These are phyloP conservation scores for Zaprionus ornatus DNA, from an alignment of 1,140 invertebrate genomes.

Conservation along the genomic window DNA sequence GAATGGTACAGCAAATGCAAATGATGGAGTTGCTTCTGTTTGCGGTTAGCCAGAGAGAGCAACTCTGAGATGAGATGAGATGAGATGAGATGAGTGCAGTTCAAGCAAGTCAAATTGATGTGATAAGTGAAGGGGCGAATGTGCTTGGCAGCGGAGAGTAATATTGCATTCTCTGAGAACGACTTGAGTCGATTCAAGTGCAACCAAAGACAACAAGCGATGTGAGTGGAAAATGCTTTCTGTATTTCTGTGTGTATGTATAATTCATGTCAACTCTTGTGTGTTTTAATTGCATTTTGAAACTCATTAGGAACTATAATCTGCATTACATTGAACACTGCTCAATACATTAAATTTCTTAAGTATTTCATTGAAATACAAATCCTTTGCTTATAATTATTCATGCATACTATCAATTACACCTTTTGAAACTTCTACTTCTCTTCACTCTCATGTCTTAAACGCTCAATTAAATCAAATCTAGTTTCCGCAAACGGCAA, in stretches of 20 bases:
- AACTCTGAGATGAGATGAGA: background rate
- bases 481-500: background rate
- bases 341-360: too few species aligned
- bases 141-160: conserved; percentile 13
- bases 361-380: background rate
- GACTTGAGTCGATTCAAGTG: background rate
- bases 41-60: conserved; percentile 23
- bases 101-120: conserved; percentile 14
- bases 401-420: background rate
- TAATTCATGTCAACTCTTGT: background rate
- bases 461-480: background rate
- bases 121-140: background rate
- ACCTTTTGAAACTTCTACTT: background rate
- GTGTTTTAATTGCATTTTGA: background rate
- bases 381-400: background rate
- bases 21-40: conserved; percentile 18
- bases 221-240: background rate
- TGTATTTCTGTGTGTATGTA: background rate
- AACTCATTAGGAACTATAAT: background rate
- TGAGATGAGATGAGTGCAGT: conserved; percentile 8
- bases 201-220: conserved; percentile 10
- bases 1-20: conserved; percentile 41
- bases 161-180: conserved; percentile 22
- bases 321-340: background rate
- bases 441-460: background rate